phyloP scores from a whole-genome alignment of 2,113 vertebrate species.

The Tyto alba region DNA sequence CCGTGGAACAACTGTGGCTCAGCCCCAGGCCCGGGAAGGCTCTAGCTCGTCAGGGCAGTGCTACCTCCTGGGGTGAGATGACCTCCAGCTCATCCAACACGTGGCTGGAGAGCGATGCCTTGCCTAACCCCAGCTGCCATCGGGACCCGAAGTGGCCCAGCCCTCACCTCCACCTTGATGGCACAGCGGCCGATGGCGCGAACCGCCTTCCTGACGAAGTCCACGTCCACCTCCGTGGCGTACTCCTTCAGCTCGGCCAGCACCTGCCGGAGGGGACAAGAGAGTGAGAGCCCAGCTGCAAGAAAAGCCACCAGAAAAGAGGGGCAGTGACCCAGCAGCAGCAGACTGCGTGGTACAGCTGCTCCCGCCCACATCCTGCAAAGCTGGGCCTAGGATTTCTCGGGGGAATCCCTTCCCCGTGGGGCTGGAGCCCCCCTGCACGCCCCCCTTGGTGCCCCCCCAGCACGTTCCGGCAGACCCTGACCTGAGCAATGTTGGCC shows the following conservation, averaged over 20 bases:
- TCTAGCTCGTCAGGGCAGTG: accelerated
- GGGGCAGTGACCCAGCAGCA: accelerated
- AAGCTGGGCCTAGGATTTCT: background rate
- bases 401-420: accelerated
- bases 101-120: accelerated
- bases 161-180: conserved; percentile 96
- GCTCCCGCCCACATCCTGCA: accelerated
- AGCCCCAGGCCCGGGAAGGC: too few relatives aligned
- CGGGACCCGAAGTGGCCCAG: accelerated
- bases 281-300: background rate
- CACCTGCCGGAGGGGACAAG: conserved; percentile 72
- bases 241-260: conserved; percentile 97
- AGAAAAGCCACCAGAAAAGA: background rate
- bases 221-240: conserved; percentile 95
- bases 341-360: background rate
- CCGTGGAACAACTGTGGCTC: background rate
- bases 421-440: accelerated
- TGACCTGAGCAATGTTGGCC: conserved; percentile 97
- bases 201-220: conserved; percentile 96
- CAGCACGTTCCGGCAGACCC: background rate
- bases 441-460: background rate
- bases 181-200: conserved; percentile 96
- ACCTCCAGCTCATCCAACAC: background rate
- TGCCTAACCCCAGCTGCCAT: background rate
- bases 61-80: background rate